Conservation (phyloP, 2,888 invertebrate species). For the Alcis repandata region DNA sequence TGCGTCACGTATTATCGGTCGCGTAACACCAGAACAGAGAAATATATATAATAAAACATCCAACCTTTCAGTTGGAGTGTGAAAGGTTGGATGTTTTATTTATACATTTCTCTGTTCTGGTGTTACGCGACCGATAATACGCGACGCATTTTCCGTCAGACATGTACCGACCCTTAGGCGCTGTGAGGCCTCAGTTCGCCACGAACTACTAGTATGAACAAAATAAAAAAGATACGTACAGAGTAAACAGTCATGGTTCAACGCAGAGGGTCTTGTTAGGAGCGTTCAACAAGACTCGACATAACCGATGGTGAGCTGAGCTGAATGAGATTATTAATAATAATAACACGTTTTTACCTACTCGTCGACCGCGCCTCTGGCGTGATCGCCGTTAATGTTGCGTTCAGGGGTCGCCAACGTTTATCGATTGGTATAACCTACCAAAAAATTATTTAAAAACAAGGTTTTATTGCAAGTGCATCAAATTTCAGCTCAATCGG, state of each 20-base stretch:
- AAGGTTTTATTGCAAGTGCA: background rate
- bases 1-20: too few species aligned
- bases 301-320: conserved; percentile 56
- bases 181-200: too few species aligned
- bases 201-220: background rate
- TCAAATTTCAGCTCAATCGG: too few species aligned
- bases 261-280: conserved; percentile 55
- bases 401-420: conserved; percentile 59
- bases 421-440: conserved; percentile 44
- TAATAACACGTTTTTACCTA: conserved; percentile 81
- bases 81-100: too few species aligned
- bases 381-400: conserved; percentile 64
- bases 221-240: background rate
- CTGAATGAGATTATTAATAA: conserved; percentile 81
- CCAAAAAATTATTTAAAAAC: too few species aligned
- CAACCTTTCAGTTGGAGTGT: too few species aligned
- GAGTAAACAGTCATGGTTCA: conserved; percentile 20
- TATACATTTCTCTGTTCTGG: too few species aligned
- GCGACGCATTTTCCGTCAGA: too few species aligned
- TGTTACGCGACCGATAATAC: too few species aligned
- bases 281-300: conserved; percentile 53
- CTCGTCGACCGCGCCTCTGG: conserved; percentile 78
- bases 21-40: too few species aligned
- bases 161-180: too few species aligned
- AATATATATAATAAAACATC: too few species aligned